A percentile compares a stretch with the other conserved stretches of the same genome.
Evolutionary conservation across 2,113 vertebrate species (phyloP).

Genomic region (Pithys albifrons): DNA sequence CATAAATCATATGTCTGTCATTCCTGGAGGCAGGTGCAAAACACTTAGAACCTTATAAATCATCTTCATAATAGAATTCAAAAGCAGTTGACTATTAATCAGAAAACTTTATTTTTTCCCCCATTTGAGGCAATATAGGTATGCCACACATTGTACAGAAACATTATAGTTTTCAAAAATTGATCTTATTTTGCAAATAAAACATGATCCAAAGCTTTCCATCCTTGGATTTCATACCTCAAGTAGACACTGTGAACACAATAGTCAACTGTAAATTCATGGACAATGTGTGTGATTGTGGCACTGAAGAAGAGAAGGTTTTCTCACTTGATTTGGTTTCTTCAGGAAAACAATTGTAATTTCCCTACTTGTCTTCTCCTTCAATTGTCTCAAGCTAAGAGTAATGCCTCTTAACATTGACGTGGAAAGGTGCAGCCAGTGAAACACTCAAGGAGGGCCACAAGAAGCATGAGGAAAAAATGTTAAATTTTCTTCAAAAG

Average conservation of each 20-base stretch:
- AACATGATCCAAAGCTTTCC: not conserved
- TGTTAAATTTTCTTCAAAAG: not conserved
- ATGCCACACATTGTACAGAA: not conserved
- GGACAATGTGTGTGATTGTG: not conserved
- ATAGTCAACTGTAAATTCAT: not conserved
- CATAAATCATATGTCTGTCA: conserved; percentile 9
- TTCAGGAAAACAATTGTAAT: not conserved
- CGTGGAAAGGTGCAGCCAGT: not conserved
- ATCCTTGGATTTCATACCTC: not conserved
- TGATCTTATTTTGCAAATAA: not conserved
- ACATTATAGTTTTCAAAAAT: not conserved
- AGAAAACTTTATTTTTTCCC: not conserved
- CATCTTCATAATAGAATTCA: not conserved
- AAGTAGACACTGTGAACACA: not conserved
- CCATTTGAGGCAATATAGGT: not conserved
- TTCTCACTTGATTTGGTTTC: not conserved
- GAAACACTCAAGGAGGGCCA: not conserved
- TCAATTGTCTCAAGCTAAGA: not conserved
- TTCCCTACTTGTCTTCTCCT: not conserved
- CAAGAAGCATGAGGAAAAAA: not conserved
- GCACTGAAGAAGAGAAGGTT: not conserved
- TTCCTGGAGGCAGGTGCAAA: conserved; percentile 9
- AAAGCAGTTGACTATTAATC: not conserved
- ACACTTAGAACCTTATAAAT: not conserved
- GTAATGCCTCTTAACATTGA: not conserved